phyloP scores from a whole-genome alignment of 2,113 vertebrate species.

The Nycticorax nycticorax region DNA sequence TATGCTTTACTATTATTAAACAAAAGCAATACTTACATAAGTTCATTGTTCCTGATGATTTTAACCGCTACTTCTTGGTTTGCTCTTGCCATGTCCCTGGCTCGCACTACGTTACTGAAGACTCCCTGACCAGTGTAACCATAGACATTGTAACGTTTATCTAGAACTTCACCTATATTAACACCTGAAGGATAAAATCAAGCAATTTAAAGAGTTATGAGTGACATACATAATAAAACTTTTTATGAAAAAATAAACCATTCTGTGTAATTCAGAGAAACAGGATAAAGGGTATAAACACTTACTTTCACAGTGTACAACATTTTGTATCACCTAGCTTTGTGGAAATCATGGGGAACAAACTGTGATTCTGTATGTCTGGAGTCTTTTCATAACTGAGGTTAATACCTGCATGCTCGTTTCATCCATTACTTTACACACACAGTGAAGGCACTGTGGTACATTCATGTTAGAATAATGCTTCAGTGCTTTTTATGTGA shows the following conservation, averaged over 20 bases:
- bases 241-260: background rate
- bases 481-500: background rate
- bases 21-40: conserved; percentile 84
- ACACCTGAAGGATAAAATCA: conserved; percentile 80
- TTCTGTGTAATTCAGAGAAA: background rate
- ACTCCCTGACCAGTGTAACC: conserved; percentile 98
- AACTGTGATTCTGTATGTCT: background rate
- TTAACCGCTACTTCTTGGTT: conserved; percentile 98
- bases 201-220: background rate
- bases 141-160: conserved; percentile 97
- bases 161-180: conserved; percentile 96
- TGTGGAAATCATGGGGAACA: background rate
- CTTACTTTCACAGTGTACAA: background rate
- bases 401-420: background rate
- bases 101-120: conserved; percentile 97
- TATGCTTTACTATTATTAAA: background rate
- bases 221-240: background rate
- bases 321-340: background rate
- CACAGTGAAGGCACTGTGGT: background rate
- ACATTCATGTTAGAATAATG: background rate
- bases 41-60: conserved; percentile 98
- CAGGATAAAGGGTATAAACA: background rate
- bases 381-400: background rate
- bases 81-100: conserved; percentile 93
- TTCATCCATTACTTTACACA: background rate